A percentile compares a stretch with the other conserved stretches of the same genome.
These are phyloP conservation scores for Orthosia gothica DNA, from an alignment of 2,888 invertebrate species.

Conservation along the genomic window DNA sequence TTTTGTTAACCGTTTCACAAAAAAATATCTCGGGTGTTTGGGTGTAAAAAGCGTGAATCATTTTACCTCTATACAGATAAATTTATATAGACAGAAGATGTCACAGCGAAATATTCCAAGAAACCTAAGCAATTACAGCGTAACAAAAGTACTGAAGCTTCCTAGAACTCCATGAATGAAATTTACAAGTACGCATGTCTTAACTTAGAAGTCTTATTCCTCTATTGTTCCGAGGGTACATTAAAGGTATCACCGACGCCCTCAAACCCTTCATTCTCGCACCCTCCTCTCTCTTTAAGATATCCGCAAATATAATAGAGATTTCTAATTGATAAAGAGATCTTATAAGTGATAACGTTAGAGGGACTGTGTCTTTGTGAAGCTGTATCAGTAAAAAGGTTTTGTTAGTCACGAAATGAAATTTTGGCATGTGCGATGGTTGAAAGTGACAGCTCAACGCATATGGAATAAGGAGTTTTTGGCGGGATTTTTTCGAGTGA, in stretches of 20 bases:
- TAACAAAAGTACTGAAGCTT: background rate
- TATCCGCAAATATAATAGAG: slow-evolving; percentile 56
- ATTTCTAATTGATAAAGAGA: slow-evolving; percentile 59
- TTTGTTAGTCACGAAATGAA: background rate
- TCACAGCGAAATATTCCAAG: background rate
- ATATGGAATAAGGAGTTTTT: too few relatives aligned
- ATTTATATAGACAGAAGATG: background rate
- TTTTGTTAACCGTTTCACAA: background rate
- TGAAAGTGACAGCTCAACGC: background rate
- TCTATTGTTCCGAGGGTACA: slow-evolving; percentile 39
- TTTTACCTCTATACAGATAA: background rate
- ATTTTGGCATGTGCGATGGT: background rate
- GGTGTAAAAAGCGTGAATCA: too few relatives aligned
- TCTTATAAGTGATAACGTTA: slow-evolving; percentile 52
- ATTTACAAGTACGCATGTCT: slow-evolving; percentile 16
- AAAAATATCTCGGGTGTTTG: background rate
- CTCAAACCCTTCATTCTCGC: slow-evolving; percentile 42
- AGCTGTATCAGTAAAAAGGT: slow-evolving; percentile 1
- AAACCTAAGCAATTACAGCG: background rate
- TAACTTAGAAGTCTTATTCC: slow-evolving; percentile 11
- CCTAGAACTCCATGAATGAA: background rate
- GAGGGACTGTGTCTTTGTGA: slow-evolving; percentile 12
- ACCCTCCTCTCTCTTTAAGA: slow-evolving; percentile 58
- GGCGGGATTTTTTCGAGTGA: too few relatives aligned
- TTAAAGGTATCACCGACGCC: slow-evolving; percentile 52